These are phyloP conservation scores for Muntiacus muntjak DNA, from an alignment of 2,113 vertebrate species.

Conservation along the genomic window DNA sequence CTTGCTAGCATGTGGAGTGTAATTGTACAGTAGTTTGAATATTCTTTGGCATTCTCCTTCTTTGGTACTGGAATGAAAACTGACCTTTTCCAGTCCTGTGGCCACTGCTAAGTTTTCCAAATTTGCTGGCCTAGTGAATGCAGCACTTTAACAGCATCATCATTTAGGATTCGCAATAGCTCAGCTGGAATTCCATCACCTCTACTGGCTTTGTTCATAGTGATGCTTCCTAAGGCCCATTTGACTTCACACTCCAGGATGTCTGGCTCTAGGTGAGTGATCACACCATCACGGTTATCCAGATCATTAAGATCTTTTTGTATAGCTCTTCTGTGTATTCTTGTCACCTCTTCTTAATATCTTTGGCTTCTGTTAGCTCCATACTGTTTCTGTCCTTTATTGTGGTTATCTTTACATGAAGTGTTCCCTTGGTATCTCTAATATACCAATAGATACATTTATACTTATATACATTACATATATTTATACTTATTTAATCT, in stretches of 20 bases:
- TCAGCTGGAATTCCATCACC: neutral
- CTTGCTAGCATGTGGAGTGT: neutral
- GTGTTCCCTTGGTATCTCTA: neutral
- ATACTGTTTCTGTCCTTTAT: neutral
- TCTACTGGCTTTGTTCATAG: neutral
- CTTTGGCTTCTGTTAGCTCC: neutral
- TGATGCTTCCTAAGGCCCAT: neutral
- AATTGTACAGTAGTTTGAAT: neutral
- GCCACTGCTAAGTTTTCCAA: neutral
- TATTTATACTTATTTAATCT: neutral
- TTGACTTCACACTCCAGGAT: neutral
- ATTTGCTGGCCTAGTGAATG: neutral
- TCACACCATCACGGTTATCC: neutral
- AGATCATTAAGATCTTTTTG: neutral
- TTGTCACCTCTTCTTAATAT: neutral
- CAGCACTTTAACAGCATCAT: neutral
- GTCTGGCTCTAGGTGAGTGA: neutral
- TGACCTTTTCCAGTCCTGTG: neutral
- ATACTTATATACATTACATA: neutral
- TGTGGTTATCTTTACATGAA: neutral
- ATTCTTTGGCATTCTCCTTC: neutral
- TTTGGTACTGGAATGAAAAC: neutral
- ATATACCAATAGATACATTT: neutral
- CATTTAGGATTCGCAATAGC: neutral
- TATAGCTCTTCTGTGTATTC: neutral